A percentile compares a stretch with the other conserved stretches of the same genome.
Evolutionary conservation across 1,140 invertebrate species (phyloP).

Genomic region (Polypedilum pembai): DNA sequence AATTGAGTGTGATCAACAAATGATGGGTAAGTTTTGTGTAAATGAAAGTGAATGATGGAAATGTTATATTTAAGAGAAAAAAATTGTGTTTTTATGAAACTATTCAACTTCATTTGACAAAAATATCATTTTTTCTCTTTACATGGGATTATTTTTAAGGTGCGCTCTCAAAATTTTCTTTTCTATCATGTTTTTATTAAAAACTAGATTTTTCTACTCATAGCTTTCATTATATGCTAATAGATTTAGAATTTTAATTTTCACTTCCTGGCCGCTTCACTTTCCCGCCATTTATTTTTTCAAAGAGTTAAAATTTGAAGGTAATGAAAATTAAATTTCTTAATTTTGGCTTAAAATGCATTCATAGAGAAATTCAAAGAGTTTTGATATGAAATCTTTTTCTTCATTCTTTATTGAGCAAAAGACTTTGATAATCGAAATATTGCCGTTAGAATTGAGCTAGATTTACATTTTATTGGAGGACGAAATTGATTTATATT

Average conservation of each 20-base stretch:
- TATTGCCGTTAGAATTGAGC: slow-evolving; percentile 16
- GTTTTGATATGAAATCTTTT: background rate
- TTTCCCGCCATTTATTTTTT: background rate
- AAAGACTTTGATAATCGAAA: background rate
- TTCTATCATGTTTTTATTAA: too few species aligned
- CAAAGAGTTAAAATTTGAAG: background rate
- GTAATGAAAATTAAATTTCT: background rate
- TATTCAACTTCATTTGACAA: slow-evolving; percentile 9
- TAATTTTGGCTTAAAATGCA: background rate
- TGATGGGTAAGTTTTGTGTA: background rate
- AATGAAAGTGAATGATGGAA: too few species aligned
- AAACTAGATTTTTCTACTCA: too few species aligned
- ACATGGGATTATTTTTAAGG: too few species aligned
- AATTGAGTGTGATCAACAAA: background rate
- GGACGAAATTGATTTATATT: slow-evolving; percentile 2
- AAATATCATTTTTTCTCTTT: background rate
- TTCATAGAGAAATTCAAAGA: background rate
- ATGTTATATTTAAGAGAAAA: too few species aligned
- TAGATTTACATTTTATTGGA: background rate
- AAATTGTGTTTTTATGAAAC: background rate
- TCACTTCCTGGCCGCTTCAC: background rate
- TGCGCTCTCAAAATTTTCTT: too few species aligned
- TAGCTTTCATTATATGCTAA: too few species aligned
- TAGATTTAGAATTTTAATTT: too few species aligned
- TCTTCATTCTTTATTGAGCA: background rate